Evolutionary conservation across 2,113 vertebrate genomes (phyloP).

Genomic region (Leptodactylus fuscus): DNA sequence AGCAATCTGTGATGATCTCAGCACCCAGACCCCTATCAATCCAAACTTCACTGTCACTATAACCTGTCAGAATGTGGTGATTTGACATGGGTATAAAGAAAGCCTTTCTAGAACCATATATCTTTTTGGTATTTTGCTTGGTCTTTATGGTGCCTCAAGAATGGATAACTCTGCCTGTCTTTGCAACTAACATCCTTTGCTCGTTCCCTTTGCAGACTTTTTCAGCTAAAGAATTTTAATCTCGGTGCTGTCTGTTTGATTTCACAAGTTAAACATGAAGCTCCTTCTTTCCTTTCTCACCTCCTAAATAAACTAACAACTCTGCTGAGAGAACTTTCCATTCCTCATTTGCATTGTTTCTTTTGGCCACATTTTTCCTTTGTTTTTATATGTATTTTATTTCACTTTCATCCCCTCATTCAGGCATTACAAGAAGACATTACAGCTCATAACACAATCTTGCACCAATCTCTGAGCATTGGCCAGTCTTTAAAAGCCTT

Average conservation of each 20-base stretch:
- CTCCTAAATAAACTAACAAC: slow-evolving; percentile 58
- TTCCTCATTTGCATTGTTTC: slow-evolving; percentile 67
- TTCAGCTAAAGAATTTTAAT: slow-evolving; percentile 22
- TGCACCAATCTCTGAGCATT: slow-evolving; percentile 89
- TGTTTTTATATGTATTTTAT: slow-evolving; percentile 60
- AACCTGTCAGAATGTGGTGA: too few relatives aligned
- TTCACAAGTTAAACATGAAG: not conserved
- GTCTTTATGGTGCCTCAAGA: slow-evolving; percentile 15
- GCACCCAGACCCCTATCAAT: too few relatives aligned
- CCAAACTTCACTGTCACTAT: too few relatives aligned
- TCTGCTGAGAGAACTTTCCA: slow-evolving; percentile 61
- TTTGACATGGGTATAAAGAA: not conserved
- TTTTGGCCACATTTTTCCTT: slow-evolving; percentile 70
- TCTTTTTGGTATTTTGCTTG: not conserved
- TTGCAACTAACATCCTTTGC: not conserved
- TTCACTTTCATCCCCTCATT: slow-evolving; percentile 65
- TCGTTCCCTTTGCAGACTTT: not conserved
- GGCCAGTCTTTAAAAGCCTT: slow-evolving; percentile 90
- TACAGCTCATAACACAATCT: slow-evolving; percentile 86
- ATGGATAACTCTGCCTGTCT: not conserved
- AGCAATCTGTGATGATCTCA: too few relatives aligned
- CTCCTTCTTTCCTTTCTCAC: slow-evolving; percentile 63
- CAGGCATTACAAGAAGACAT: slow-evolving; percentile 94
- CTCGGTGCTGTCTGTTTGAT: not conserved
- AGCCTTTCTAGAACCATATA: not conserved